These are phyloP conservation scores for Fratercula arctica DNA, from an alignment of 2,797 vertebrate genomes.

Conservation along the genomic window DNA sequence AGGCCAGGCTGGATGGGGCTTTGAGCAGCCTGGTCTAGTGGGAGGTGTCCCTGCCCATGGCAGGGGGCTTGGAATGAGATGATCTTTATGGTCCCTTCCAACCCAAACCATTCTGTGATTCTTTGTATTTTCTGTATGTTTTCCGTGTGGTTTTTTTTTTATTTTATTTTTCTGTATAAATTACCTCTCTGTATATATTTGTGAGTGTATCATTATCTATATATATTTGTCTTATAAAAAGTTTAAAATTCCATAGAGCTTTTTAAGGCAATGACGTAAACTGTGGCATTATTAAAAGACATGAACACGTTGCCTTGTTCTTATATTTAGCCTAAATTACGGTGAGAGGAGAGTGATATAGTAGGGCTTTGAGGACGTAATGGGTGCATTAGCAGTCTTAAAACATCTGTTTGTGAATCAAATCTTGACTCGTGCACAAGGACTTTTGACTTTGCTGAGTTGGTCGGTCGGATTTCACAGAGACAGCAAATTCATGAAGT, in stretches of 20 bases:
- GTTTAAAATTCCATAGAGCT: neutral
- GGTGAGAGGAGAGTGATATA: neutral
- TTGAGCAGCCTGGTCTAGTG: neutral
- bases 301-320: neutral
- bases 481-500: neutral
- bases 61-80: neutral
- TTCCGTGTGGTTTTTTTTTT: no score
- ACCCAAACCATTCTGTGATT: neutral
- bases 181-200: neutral
- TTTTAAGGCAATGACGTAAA: neutral
- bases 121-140: no score
- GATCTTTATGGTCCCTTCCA: neutral
- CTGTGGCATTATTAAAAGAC: neutral
- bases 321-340: neutral
- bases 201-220: neutral
- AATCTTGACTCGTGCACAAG: constrained; percentile 5
- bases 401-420: constrained; percentile 31
- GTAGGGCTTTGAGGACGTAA: neutral
- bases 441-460: constrained; percentile 39
- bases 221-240: neutral
- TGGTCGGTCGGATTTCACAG: neutral
- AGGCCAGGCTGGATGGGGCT: neutral
- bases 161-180: neutral
- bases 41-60: neutral
- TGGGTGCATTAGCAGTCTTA: neutral